phyloP scores from a whole-genome alignment of 1,140 invertebrate genomes.

The Popillia japonica region DNA sequence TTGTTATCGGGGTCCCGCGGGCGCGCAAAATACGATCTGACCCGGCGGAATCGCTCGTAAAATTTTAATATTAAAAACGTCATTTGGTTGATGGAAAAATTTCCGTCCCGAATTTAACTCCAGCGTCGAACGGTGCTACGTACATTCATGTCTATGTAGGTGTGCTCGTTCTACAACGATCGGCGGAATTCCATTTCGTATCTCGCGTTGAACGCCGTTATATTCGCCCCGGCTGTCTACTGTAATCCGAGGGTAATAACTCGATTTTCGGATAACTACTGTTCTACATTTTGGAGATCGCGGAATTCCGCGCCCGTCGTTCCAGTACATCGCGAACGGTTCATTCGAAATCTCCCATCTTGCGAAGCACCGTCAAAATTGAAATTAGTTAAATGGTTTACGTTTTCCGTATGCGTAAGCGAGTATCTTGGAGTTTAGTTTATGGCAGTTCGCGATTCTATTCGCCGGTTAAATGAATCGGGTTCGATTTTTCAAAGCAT shows the following conservation, averaged over 20 bases:
- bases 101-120: background rate
- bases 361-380: background rate
- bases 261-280: slow-evolving; percentile 12
- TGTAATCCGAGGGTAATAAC: background rate
- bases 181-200: slow-evolving; percentile 5
- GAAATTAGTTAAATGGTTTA: slow-evolving; percentile 16
- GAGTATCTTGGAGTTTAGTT: background rate
- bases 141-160: no score
- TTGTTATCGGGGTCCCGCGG: slow-evolving; percentile 45
- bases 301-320: background rate
- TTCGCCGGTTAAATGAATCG: no score
- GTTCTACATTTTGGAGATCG: background rate
- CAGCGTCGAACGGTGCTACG: no score
- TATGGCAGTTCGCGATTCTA: no score
- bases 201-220: background rate
- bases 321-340: background rate
- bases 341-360: background rate
- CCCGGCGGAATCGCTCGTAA: slow-evolving; percentile 46
- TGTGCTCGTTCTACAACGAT: background rate
- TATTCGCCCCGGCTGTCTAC: background rate
- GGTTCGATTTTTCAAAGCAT: no score
- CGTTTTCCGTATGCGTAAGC: background rate
- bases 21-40: slow-evolving; percentile 45
- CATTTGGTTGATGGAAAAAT: slow-evolving; percentile 44
- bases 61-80: slow-evolving; percentile 50